Percentiles rank a stretch among this genome's conserved stretches.
These are phyloP conservation scores for Bruchidius siliquastri DNA, from an alignment of 2,888 invertebrate species.

Conservation along the genomic window DNA sequence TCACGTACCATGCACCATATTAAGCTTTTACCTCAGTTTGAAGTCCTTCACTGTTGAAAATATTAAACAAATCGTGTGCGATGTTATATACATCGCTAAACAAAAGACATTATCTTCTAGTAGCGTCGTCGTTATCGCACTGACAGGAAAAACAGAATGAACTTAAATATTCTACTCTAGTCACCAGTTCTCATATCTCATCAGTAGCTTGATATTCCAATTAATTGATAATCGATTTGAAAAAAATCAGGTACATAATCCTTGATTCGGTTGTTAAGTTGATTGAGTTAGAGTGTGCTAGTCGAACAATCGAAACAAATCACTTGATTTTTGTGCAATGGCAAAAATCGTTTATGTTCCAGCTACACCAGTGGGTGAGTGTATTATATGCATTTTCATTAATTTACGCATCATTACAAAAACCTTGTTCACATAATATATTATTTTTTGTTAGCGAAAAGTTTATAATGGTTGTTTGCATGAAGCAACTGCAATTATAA, in stretches of 20 bases:
- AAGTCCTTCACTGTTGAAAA: background rate
- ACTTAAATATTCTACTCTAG: background rate
- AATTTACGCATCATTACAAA: too few relatives aligned
- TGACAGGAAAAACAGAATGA: background rate
- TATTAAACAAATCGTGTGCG: background rate
- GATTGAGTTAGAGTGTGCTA: background rate
- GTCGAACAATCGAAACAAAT: background rate
- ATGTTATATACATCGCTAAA: background rate
- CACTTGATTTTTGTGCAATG: constrained; percentile 1
- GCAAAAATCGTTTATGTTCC: constrained; percentile 14
- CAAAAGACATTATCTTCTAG: background rate
- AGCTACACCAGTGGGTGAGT: constrained; percentile 12
- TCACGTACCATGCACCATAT: background rate
- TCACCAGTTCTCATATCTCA: background rate
- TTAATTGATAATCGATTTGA: background rate
- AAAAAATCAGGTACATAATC: constrained; percentile 2
- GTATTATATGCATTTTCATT: constrained; percentile 2
- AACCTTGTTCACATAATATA: too few relatives aligned
- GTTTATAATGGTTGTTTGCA: too few relatives aligned
- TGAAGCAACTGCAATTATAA: too few relatives aligned
- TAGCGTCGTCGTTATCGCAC: background rate
- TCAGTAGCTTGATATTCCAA: background rate
- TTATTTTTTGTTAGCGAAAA: too few relatives aligned
- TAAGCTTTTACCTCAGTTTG: background rate
- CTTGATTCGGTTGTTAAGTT: background rate